These are phyloP conservation scores for Catostylus mosaicus DNA, from an alignment of 30 jellyfish, hydroid and myxozoan species.

Conservation along the genomic window DNA sequence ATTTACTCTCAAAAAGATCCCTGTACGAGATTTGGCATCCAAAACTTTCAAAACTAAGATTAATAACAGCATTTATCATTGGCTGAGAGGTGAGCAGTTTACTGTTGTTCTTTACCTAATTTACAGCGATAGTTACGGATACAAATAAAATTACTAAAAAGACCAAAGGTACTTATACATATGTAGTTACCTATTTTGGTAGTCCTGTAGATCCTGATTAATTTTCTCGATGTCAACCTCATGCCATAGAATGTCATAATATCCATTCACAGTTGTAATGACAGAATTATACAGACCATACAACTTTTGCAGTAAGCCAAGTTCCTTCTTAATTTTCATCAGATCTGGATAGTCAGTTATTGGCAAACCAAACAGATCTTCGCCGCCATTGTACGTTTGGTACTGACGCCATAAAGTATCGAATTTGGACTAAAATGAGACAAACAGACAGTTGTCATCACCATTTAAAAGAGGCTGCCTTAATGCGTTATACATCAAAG, in stretches of 20 bases:
- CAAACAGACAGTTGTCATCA: no score
- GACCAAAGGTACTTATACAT: not conserved
- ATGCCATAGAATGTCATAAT: constrained; percentile 95
- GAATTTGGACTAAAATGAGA: constrained; percentile 73
- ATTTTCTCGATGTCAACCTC: constrained; percentile 97
- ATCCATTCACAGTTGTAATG: constrained; percentile 90
- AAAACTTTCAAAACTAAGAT: no score
- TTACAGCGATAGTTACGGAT: no score
- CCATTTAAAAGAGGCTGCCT: no score
- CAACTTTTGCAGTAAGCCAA: constrained; percentile 89
- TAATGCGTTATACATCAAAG: no score
- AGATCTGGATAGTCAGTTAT: constrained; percentile 87
- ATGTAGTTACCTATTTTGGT: constrained; percentile 80
- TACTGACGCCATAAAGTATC: constrained; percentile 91
- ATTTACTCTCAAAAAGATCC: no score
- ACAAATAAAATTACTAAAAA: not conserved
- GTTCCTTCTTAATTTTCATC: constrained; percentile 86
- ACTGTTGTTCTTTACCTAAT: not conserved
- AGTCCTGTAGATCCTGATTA: constrained; percentile 85
- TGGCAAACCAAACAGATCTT: constrained; percentile 96
- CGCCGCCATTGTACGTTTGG: constrained; percentile 98
- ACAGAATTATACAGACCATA: constrained; percentile 96
- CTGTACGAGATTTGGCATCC: no score
- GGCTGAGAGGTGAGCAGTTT: not conserved
- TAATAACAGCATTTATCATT: no score